Conservation (phyloP, 1,140 invertebrate species). For the Drosophila pseudoananassae region DNA sequence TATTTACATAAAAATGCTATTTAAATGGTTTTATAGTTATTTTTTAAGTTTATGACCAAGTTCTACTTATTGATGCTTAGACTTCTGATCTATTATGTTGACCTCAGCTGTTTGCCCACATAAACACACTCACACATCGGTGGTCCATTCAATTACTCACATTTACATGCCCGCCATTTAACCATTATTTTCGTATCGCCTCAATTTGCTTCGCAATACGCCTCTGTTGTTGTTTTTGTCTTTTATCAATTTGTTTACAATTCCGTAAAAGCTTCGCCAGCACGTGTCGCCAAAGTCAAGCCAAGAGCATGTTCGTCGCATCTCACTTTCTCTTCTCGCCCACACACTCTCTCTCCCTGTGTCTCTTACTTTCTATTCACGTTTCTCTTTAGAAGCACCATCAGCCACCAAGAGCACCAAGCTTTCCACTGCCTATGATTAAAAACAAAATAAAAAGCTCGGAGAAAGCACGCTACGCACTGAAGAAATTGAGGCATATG, state of each 20-base stretch:
- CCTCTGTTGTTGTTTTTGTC: constrained; percentile 20
- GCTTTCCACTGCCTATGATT: constrained; percentile 42
- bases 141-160: constrained; percentile 33
- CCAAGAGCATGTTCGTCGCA: constrained; percentile 48
- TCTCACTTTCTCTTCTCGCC: constrained; percentile 27
- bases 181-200: constrained; percentile 36
- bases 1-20: no score
- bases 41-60: no score
- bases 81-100: constrained; percentile 7
- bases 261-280: constrained; percentile 56
- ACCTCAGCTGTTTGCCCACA: constrained; percentile 8
- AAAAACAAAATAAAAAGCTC: constrained; percentile 35
- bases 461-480: constrained; percentile 63
- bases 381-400: constrained; percentile 70
- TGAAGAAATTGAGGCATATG: constrained; percentile 42
- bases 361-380: constrained; percentile 30
- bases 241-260: constrained; percentile 64
- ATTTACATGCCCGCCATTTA: constrained; percentile 31
- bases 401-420: constrained; percentile 46
- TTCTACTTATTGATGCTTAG: background rate
- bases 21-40: no score
- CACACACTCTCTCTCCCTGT: background rate
- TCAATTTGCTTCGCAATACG: constrained; percentile 38
- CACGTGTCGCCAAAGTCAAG: constrained; percentile 35
- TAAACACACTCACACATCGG: constrained; percentile 20